Evolutionary conservation across 2,113 vertebrate species (phyloP), one percentile per base, ranked within the genome.

Genomic region (Oceanodroma tethys): DNA sequence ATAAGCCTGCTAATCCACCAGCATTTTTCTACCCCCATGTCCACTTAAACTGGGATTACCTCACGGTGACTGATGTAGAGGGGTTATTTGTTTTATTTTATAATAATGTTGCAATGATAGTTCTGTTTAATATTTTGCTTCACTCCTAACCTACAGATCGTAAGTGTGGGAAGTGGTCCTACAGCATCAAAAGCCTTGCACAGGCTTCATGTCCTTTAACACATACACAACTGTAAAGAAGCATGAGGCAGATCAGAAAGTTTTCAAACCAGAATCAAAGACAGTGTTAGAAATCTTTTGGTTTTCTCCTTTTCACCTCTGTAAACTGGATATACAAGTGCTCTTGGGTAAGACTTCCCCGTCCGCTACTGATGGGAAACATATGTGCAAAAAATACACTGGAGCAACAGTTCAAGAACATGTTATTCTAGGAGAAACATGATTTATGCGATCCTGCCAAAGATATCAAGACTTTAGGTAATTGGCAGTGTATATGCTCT

Each of bases 351-450:
- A 78, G 47, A 67, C 60, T 79, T 95, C 72, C 60, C 79, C 1
- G 10, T 79, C 73, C 92, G 76, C 9, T 19, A 10, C 52, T 95
- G 86, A 95, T 96, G 66, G 62, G 79, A 96, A 96, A 82, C 88
- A 91, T 3, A 36, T 96, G 94, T 91, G 68, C 68, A 81, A 72
- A 79, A 80, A 95, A 72, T 38, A 82, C 66, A 38, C 70, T 67
- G 66, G 50, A 92, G 90, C 87, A 92, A 59, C 36, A 58, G 88
- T 85, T 89, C 66, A 84, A 83, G 93, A 94, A 88, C 90, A 88
- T 86, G 90, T 89, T 96, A 94, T 96, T 96, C 94, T 89, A 93
- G 38, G 30, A 74, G 59, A 95, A 91, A 71, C 20, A 43, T 52
- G 90, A 85, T 78, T 90, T 86, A 60, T 70, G 20, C 0, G 3